Conservation (phyloP, 64 coral and sea anemone genomes). For the Pocillopora damicornis region DNA sequence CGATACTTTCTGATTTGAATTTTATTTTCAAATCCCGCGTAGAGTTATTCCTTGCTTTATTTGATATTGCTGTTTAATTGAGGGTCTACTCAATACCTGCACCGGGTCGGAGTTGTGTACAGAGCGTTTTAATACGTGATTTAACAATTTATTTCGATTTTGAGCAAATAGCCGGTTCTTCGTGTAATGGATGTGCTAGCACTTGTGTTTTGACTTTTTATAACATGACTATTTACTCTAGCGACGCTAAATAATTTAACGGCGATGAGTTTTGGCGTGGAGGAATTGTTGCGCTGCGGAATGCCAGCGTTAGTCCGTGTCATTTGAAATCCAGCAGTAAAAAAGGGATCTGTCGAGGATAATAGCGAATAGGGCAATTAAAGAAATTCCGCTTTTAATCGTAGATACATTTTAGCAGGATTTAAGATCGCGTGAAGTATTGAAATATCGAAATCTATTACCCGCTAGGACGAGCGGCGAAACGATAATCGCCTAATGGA, state of each 20-base stretch:
- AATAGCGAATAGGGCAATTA: conserved; percentile 3
- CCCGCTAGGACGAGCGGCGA: neutral
- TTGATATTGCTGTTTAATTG: conserved; percentile 41
- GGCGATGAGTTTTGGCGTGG: conserved; percentile 21
- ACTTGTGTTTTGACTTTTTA: conserved; percentile 30
- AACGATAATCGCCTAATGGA: conserved; percentile 17
- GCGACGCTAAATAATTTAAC: conserved; percentile 44
- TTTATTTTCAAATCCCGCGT: conserved; percentile 11
- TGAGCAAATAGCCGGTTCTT: neutral
- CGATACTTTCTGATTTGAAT: neutral
- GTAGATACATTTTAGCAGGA: neutral
- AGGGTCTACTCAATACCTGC: conserved; percentile 16
- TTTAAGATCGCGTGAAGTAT: neutral
- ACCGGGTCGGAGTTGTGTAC: conserved; percentile 3
- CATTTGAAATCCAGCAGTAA: neutral
- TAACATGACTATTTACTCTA: conserved; percentile 20
- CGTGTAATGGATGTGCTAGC: neutral
- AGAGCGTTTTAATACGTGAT: conserved; percentile 5
- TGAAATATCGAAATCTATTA: conserved; percentile 1
- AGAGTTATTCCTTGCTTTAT: neutral
- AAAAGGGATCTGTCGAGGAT: neutral
- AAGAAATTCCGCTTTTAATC: neutral
- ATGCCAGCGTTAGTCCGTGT: neutral
- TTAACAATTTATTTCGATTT: conserved; percentile 4
- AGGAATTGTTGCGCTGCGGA: neutral